phyloP scores from a whole-genome alignment of 1,140 invertebrate genomes.

The Sycophaga agraensis region DNA sequence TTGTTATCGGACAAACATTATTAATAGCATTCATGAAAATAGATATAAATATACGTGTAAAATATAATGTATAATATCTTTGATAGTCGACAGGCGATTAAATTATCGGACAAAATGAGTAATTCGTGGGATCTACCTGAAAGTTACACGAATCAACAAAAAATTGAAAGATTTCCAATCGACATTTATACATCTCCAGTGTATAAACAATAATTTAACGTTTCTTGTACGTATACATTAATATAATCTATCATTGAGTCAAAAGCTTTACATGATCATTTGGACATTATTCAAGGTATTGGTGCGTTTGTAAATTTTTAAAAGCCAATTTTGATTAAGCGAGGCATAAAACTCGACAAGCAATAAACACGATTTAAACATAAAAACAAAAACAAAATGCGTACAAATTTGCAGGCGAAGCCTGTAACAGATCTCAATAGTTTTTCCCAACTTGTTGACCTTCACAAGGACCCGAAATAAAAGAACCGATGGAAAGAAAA shows the following conservation, averaged over 20 bases:
- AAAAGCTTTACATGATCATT: constrained; percentile 25
- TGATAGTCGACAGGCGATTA: neutral
- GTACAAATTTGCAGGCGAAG: too few relatives aligned
- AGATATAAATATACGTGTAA: neutral
- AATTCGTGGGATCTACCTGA: neutral
- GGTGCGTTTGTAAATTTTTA: neutral
- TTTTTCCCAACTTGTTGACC: too few relatives aligned
- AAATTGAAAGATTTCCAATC: constrained; percentile 18
- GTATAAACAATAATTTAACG: constrained; percentile 28
- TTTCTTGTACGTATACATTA: constrained; percentile 24
- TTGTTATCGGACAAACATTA: too few relatives aligned
- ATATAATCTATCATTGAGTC: constrained; percentile 15
- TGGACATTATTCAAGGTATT: constrained; percentile 2
- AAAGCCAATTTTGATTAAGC: neutral
- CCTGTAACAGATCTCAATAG: too few relatives aligned
- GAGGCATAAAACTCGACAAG: too few relatives aligned
- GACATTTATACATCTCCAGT: constrained; percentile 17
- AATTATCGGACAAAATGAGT: neutral
- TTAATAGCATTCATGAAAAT: constrained; percentile 6
- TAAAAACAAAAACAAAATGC: too few relatives aligned
- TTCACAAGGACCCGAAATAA: too few relatives aligned
- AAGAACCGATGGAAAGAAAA: too few relatives aligned
- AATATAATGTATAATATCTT: neutral
- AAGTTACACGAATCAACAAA: neutral
- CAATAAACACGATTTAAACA: too few relatives aligned